Evolutionary conservation across 2,113 vertebrate genomes (phyloP).

Genomic region (Prietella phreatophila): DNA sequence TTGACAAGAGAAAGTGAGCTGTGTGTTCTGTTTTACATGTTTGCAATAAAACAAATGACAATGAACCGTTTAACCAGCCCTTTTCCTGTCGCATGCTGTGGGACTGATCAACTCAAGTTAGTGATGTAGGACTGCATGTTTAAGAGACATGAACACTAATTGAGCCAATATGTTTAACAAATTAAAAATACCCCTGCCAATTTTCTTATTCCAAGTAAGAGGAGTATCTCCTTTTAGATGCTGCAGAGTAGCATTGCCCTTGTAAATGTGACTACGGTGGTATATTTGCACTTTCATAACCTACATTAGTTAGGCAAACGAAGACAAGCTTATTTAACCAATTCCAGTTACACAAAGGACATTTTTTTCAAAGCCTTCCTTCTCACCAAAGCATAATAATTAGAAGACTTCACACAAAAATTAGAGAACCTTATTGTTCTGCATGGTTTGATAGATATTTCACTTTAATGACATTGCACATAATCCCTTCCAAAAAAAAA

Average conservation of each 20-base stretch:
- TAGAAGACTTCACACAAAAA: constrained; percentile 5
- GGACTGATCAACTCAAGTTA: background rate
- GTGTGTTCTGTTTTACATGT: background rate
- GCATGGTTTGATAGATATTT: constrained; percentile 65
- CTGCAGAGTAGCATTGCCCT: background rate
- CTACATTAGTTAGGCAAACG: background rate
- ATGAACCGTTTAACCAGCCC: background rate
- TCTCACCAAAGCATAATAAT: background rate
- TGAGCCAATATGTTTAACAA: background rate
- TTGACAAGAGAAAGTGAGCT: background rate
- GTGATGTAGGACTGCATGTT: background rate
- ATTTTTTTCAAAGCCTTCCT: background rate
- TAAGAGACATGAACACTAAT: background rate
- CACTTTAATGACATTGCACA: constrained; percentile 67
- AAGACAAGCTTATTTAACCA: background rate
- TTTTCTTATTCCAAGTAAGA: background rate
- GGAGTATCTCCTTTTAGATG: background rate
- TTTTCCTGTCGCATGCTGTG: background rate
- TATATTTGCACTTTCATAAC: background rate
- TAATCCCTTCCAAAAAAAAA: constrained; percentile 68
- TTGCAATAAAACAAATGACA: background rate
- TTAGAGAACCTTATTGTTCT: constrained; percentile 45
- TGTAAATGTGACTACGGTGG: background rate
- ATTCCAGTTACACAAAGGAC: background rate
- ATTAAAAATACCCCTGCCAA: background rate